Evolutionary conservation across 1,140 invertebrate genomes (phyloP).

Genomic region (Lepidurus couesii): DNA sequence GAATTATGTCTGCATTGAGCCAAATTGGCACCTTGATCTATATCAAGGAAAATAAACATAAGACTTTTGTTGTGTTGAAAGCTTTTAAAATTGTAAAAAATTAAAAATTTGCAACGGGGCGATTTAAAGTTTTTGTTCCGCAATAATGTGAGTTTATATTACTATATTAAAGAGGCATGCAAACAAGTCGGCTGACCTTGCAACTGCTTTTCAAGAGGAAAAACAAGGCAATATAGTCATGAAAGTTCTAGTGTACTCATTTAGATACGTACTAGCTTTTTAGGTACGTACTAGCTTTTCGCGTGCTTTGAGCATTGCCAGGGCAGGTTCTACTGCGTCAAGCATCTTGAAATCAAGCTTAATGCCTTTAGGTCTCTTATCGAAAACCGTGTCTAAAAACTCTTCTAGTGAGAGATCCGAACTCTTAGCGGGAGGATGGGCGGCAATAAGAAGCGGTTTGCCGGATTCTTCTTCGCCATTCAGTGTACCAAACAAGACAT

Average conservation of each 20-base stretch:
- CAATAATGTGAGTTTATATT: no score
- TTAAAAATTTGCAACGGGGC: no score
- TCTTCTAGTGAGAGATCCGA: conserved; percentile 70
- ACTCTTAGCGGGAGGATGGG: conserved; percentile 63
- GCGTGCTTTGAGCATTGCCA: conserved; percentile 50
- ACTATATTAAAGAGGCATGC: no score
- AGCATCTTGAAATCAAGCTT: conserved; percentile 84
- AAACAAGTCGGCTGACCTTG: no score
- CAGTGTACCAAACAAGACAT: conserved; percentile 65
- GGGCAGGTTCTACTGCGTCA: conserved; percentile 63
- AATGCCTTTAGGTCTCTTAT: conserved; percentile 58
- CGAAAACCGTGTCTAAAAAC: conserved; percentile 59
- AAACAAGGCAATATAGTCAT: no score
- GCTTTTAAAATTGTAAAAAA: no score
- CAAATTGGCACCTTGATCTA: conserved; percentile 70
- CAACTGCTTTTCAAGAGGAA: no score
- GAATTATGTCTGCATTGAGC: conserved; percentile 81
- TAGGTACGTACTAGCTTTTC: conserved; percentile 45
- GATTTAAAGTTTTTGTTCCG: no score
- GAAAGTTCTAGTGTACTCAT: no score
- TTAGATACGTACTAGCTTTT: no score
- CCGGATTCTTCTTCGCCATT: conserved; percentile 45
- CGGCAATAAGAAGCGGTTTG: conserved; percentile 68
- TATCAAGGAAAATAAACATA: neutral
- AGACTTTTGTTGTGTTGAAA: no score